Evolutionary conservation across 2,113 vertebrate species (phyloP).

Genomic region (Puntigrus tetrazona): DNA sequence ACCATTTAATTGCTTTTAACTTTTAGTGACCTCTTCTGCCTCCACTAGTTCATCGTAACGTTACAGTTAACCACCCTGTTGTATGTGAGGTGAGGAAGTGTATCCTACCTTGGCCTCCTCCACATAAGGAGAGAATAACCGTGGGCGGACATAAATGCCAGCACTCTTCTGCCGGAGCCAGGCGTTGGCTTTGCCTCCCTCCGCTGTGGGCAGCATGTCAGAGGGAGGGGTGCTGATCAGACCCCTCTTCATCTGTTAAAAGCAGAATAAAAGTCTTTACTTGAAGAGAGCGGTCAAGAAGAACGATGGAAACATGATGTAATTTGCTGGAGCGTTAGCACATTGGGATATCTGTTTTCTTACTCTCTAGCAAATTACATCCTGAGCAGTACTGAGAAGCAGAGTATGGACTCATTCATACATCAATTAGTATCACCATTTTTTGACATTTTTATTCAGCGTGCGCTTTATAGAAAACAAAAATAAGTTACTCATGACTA

Average conservation of each 20-base stretch:
- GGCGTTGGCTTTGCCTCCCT: conserved; percentile 93
- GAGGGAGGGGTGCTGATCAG: conserved; percentile 97
- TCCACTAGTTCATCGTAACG: background rate
- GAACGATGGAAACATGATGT: background rate
- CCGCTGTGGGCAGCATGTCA: conserved; percentile 95
- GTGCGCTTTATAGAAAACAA: background rate
- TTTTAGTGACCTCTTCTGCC: background rate
- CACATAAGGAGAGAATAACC: conserved; percentile 88
- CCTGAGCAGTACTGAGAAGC: background rate
- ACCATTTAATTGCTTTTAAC: background rate
- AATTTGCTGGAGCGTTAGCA: background rate
- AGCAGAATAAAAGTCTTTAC: conserved; percentile 45
- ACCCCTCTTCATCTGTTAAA: conserved; percentile 89
- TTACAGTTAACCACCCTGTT: background rate
- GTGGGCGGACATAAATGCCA: conserved; percentile 93
- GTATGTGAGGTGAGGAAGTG: background rate
- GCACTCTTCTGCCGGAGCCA: conserved; percentile 96
- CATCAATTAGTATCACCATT: background rate
- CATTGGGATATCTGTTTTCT: background rate
- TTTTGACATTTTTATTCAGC: background rate
- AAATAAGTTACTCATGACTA: background rate
- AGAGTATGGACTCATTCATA: background rate
- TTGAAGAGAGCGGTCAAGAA: background rate
- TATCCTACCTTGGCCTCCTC: conserved; percentile 94
- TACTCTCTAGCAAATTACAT: background rate